These are phyloP conservation scores for Lethenteron camtschaticum DNA, from an alignment of 2,113 vertebrate species.

Conservation along the genomic window DNA sequence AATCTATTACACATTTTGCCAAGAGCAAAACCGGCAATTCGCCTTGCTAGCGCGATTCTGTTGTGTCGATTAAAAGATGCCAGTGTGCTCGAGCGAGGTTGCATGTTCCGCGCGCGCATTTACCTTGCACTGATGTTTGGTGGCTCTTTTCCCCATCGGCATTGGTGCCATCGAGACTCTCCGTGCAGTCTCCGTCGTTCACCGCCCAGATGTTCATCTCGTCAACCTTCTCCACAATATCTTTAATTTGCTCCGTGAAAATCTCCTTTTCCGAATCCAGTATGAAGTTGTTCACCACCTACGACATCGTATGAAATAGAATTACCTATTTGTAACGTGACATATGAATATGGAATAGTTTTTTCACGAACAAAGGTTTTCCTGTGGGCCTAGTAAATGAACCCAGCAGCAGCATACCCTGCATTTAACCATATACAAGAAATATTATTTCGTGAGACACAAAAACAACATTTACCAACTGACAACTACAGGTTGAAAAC, in stretches of 20 bases:
- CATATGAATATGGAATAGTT: neutral
- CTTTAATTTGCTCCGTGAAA: conserved; percentile 93
- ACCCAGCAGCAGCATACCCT: neutral
- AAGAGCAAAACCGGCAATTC: too few species aligned
- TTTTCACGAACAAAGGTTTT: neutral
- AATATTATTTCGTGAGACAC: neutral
- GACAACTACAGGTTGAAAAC: too few species aligned
- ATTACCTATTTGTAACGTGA: neutral
- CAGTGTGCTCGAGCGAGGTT: too few species aligned
- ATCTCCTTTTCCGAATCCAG: conserved; percentile 64
- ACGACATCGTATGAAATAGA: neutral
- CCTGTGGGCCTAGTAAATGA: neutral
- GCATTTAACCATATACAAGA: neutral
- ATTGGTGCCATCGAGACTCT: too few species aligned
- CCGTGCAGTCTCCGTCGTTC: too few species aligned
- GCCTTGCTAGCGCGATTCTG: too few species aligned
- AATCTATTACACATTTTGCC: too few species aligned
- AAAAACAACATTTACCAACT: neutral
- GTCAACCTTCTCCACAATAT: conserved; percentile 92
- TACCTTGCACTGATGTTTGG: too few species aligned
- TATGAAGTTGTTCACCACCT: conserved; percentile 96
- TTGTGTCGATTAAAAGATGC: too few species aligned
- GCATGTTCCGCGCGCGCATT: too few species aligned
- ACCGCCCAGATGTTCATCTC: conserved; percentile 17
- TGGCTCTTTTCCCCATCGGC: too few species aligned